These are phyloP conservation scores for Cheilinus undulatus DNA, from an alignment of 2,113 vertebrate genomes.

Conservation along the genomic window DNA sequence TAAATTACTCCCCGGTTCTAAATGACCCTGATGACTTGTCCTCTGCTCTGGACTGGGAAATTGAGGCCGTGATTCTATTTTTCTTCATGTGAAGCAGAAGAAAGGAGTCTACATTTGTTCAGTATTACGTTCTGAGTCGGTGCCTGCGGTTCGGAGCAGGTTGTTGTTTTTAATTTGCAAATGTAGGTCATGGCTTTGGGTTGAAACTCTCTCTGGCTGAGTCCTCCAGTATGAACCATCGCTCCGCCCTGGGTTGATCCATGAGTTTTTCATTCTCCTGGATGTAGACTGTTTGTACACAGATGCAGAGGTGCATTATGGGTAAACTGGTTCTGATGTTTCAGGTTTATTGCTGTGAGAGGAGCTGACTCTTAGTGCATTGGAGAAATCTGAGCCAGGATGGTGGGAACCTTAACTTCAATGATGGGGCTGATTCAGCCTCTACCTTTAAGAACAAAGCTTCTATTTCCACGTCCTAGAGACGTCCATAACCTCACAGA, in stretches of 20 bases:
- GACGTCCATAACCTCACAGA: too few species aligned
- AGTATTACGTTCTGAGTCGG: constrained; percentile 58
- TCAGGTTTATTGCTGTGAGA: too few species aligned
- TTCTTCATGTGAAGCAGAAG: background rate
- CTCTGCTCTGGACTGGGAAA: too few species aligned
- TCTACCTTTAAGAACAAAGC: too few species aligned
- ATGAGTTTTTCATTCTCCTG: background rate
- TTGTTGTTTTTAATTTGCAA: constrained; percentile 80
- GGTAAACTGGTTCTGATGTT: background rate
- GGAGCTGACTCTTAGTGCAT: too few species aligned
- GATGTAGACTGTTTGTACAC: constrained; percentile 2
- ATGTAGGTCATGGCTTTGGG: constrained; percentile 76
- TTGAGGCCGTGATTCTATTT: background rate
- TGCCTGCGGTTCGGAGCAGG: constrained; percentile 49
- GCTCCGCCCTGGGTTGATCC: constrained; percentile 12
- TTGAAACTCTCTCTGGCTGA: constrained; percentile 38
- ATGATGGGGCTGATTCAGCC: too few species aligned
- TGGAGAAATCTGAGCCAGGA: too few species aligned
- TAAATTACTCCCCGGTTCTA: too few species aligned
- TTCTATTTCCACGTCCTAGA: too few species aligned
- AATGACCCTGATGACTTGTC: too few species aligned
- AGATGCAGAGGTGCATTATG: background rate
- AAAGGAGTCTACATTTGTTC: constrained; percentile 31
- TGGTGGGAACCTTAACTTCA: too few species aligned
- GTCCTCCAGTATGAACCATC: constrained; percentile 25